phyloP scores from a whole-genome alignment of 2,113 vertebrate genomes.

The Cyrtonyx montezumae region DNA sequence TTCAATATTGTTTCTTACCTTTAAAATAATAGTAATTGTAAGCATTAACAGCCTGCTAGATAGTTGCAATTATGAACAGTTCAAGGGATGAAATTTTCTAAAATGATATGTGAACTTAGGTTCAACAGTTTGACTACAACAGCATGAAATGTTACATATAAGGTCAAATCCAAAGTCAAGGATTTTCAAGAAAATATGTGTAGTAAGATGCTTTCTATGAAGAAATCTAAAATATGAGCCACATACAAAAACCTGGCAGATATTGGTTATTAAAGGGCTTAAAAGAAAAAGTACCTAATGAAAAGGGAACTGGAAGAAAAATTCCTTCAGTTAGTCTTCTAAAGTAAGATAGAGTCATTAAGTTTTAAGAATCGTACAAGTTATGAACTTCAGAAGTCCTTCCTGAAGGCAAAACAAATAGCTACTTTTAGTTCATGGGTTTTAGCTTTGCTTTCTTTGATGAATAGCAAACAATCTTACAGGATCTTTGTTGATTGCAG shows the following conservation, averaged over 20 bases:
- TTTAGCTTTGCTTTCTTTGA: conserved; percentile 8
- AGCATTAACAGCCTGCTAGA: background rate
- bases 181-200: background rate
- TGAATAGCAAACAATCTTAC: background rate
- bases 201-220: background rate
- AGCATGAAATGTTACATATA: accelerated
- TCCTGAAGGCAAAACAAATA: background rate
- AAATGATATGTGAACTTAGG: accelerated
- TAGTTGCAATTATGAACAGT: background rate
- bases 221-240: background rate
- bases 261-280: background rate
- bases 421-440: background rate
- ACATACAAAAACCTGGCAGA: background rate
- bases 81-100: background rate
- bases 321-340: background rate
- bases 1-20: background rate
- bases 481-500: conserved; percentile 39
- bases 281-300: background rate
- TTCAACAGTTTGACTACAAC: background rate
- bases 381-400: background rate
- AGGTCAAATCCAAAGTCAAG: background rate
- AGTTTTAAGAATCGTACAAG: background rate
- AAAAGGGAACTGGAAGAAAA: background rate
- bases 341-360: background rate
- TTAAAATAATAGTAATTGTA: background rate